Conservation (phyloP, 2,113 vertebrate genomes). For the Octodon degus region DNA sequence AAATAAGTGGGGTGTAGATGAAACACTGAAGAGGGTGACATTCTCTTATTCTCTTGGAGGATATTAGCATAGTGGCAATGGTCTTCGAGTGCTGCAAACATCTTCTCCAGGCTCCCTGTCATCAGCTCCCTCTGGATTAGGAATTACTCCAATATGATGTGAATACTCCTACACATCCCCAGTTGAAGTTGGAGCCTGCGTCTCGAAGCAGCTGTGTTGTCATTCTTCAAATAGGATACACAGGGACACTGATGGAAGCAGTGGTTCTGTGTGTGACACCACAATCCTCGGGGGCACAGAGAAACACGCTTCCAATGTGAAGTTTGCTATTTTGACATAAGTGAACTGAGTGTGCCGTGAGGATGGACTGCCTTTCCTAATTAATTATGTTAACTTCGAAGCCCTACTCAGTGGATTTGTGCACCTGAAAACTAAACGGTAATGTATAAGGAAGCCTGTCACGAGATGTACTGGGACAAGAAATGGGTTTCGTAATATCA, state of each 20-base stretch:
- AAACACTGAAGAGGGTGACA: constrained; percentile 9
- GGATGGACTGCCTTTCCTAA: not conserved
- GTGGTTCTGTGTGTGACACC: constrained; percentile 39
- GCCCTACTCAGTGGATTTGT: not conserved
- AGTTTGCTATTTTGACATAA: constrained; percentile 44
- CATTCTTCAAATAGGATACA: constrained; percentile 57
- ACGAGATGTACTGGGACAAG: not conserved
- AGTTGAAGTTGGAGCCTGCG: constrained; percentile 41
- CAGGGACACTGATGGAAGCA: not conserved
- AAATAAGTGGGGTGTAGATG: constrained; percentile 51
- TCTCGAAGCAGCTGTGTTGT: constrained; percentile 52
- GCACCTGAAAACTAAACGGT: constrained; percentile 24
- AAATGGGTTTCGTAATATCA: not conserved
- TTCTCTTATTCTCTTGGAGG: constrained; percentile 64
- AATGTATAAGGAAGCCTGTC: not conserved
- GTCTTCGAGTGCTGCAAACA: not conserved
- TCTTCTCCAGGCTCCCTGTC: constrained; percentile 58
- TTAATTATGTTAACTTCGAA: constrained; percentile 18
- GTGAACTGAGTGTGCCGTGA: not conserved
- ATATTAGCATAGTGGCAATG: constrained; percentile 6
- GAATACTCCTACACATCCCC: not conserved
- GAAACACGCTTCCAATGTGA: constrained; percentile 33
- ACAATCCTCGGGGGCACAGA: not conserved
- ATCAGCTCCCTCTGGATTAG: constrained; percentile 35
- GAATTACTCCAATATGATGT: constrained; percentile 45